Percentiles rank a stretch among this genome's conserved stretches.
phyloP scores from a whole-genome alignment of 2,888 invertebrate species.

The Listrodromus nycthemerus region DNA sequence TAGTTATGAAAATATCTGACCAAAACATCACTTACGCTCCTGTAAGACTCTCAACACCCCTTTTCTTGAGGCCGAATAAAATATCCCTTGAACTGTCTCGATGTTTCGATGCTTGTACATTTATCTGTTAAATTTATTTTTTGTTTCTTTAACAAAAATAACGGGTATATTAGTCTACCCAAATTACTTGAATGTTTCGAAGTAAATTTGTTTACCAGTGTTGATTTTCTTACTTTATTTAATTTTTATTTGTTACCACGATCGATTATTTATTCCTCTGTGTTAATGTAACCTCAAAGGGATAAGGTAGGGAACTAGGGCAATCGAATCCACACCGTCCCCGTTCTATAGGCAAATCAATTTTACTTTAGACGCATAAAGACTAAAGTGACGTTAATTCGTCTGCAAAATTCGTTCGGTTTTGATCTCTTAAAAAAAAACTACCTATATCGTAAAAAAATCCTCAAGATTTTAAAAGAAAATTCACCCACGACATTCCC shows the following conservation, averaged over 20 bases:
- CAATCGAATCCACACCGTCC: no score
- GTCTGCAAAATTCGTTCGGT: not conserved
- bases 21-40: conserved; percentile 19
- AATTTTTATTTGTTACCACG: not conserved
- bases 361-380: no score
- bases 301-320: no score
- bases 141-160: not conserved
- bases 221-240: not conserved
- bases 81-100: not conserved
- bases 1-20: conserved; percentile 7
- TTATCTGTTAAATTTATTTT: not conserved
- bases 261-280: not conserved
- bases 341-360: no score
- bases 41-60: not conserved
- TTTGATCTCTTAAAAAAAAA: not conserved
- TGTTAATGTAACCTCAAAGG: not conserved
- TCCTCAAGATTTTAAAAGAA: no score
- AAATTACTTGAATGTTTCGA: no score
- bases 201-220: no score
- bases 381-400: not conserved
- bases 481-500: no score
- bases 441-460: not conserved
- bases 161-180: not conserved
- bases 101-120: not conserved
- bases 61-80: not conserved